Evolutionary conservation across 1,140 invertebrate genomes (phyloP).

Genomic region (Caenorhabditis latens): DNA sequence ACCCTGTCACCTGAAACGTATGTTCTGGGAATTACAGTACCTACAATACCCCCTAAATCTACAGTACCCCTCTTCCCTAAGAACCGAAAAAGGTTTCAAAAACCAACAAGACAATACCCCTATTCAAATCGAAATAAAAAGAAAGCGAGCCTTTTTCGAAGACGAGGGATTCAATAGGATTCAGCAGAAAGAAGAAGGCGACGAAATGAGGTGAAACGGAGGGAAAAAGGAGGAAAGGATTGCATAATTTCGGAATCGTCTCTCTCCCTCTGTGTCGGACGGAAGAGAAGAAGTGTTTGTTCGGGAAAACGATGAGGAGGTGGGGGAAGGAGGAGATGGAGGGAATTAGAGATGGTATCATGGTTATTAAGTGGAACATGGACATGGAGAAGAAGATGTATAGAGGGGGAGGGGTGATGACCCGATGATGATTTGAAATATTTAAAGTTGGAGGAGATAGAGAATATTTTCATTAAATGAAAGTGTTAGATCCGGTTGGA

Average conservation of each 20-base stretch:
- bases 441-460: background rate
- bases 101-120: too few relatives aligned
- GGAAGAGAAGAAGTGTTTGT: constrained; percentile 3
- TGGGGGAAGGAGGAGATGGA: background rate
- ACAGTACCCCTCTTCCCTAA: too few relatives aligned
- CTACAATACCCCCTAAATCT: too few relatives aligned
- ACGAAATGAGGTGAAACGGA: constrained; percentile 49
- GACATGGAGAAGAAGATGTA: background rate
- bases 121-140: too few relatives aligned
- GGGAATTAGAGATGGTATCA: constrained; percentile 50
- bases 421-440: background rate
- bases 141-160: background rate
- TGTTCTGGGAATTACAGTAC: too few relatives aligned
- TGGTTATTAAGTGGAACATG: constrained; percentile 53
- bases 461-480: background rate
- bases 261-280: background rate
- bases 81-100: too few relatives aligned
- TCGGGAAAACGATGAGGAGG: background rate
- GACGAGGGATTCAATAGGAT: too few relatives aligned
- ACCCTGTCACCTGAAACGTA: too few relatives aligned
- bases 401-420: background rate
- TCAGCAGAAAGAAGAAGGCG: too few relatives aligned
- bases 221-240: background rate
- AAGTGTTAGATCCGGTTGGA: constrained; percentile 28
- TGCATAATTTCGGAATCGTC: constrained; percentile 38